A percentile compares a stretch with the other conserved stretches of the same genome.
Evolutionary conservation across 1,140 invertebrate genomes (phyloP).

Genomic region (Bombus pyrosoma): DNA sequence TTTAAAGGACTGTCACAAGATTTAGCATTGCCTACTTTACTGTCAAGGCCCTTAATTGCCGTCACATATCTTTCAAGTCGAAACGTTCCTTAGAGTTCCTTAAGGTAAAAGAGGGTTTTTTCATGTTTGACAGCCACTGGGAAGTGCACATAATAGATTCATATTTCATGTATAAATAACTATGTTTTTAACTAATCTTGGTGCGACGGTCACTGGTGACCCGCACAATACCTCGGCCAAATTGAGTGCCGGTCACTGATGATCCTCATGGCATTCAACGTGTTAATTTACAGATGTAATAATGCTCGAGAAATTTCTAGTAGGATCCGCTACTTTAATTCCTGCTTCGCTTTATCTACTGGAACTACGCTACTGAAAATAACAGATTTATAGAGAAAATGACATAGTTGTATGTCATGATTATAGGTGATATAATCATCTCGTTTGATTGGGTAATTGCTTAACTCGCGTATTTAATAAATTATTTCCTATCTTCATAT

Average conservation of each 20-base stretch:
- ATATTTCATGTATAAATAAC: no score
- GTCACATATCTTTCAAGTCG: no score
- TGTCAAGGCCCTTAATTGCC: rapidly evolving
- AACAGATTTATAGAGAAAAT: neutral
- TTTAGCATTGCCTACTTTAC: no score
- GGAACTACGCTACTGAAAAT: neutral
- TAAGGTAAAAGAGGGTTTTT: no score
- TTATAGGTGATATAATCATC: neutral
- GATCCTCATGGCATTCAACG: no score
- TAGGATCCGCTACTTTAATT: neutral
- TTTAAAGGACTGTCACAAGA: rapidly evolving
- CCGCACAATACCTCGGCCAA: rapidly evolving
- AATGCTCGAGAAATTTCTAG: neutral
- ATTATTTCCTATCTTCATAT: neutral
- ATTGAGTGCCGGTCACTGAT: no score
- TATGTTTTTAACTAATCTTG: no score
- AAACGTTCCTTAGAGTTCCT: no score
- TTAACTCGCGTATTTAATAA: neutral
- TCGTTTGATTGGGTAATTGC: neutral
- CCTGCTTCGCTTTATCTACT: no score
- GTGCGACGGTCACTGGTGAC: no score
- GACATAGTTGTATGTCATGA: neutral
- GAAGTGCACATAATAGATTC: no score
- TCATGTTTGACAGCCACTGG: rapidly evolving
- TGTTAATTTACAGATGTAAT: neutral